Evolutionary conservation across 2,888 invertebrate species (phyloP).

Genomic region (Catotricha subobsoleta): DNA sequence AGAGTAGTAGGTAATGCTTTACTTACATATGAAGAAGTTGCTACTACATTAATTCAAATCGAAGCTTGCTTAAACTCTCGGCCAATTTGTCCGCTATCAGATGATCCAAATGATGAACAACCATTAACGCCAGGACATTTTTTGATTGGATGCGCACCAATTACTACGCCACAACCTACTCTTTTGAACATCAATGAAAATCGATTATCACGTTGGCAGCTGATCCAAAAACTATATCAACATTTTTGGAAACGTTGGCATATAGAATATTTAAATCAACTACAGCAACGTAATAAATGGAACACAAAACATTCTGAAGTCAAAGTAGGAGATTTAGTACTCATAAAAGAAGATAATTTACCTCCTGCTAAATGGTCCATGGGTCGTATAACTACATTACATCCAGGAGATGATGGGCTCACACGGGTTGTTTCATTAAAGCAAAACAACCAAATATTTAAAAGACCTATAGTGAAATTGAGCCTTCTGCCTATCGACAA

Average conservation of each 20-base stretch:
- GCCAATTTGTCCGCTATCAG: not conserved
- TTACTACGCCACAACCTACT: not conserved
- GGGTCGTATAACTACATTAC: not conserved
- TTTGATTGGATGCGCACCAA: not conserved
- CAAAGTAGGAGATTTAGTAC: not conserved
- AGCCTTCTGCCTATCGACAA: not conserved
- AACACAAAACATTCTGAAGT: not conserved
- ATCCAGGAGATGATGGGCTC: not conserved
- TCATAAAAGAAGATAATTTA: not conserved
- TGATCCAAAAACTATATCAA: not conserved
- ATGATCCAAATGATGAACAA: not conserved
- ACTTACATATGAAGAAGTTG: not conserved
- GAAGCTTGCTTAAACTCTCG: not conserved
- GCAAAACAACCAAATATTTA: not conserved
- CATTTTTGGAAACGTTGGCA: conserved; percentile 5
- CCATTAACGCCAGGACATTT: conserved; percentile 2
- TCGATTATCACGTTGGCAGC: not conserved
- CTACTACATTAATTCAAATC: not conserved
- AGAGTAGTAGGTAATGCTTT: not conserved
- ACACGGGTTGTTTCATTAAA: not conserved
- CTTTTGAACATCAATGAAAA: not conserved
- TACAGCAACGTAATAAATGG: conserved; percentile 3
- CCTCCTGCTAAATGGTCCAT: not conserved
- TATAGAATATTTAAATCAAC: not conserved
- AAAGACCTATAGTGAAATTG: conserved; percentile 9